Percentiles rank a stretch among this genome's conserved stretches.
Conservation (phyloP, 2,888 invertebrate species). For the Cheilosia impressa region DNA sequence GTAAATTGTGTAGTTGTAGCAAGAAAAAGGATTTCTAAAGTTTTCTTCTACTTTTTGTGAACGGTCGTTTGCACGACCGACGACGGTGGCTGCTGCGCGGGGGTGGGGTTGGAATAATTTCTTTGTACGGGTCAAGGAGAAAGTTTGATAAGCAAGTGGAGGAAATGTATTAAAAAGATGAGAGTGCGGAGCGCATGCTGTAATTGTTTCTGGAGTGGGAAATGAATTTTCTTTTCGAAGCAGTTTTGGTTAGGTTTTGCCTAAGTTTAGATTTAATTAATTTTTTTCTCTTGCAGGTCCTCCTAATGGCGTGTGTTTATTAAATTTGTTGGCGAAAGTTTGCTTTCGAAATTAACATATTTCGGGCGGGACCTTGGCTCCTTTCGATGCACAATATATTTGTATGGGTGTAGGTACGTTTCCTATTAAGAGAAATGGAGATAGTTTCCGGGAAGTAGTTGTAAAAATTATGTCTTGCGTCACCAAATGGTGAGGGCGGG, state of each 20-base stretch:
- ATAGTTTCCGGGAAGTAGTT: no score
- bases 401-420: no score
- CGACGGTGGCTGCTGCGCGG: background rate
- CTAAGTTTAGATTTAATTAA: conserved; percentile 36
- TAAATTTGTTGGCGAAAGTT: conserved; percentile 11
- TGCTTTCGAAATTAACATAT: conserved; percentile 8
- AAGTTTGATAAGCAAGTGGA: conserved; percentile 14
- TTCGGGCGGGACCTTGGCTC: background rate
- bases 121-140: conserved; percentile 34
- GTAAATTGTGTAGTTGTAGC: conserved; percentile 51
- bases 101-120: conserved; percentile 3
- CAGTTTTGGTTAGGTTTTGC: conserved; percentile 9
- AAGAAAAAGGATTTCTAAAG: conserved; percentile 50
- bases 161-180: conserved; percentile 14
- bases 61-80: no score
- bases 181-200: background rate
- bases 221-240: conserved; percentile 6
- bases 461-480: no score
- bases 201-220: conserved; percentile 8
- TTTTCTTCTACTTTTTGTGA: background rate
- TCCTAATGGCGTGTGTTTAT: conserved; percentile 4
- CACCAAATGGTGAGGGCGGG: no score
- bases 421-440: background rate
- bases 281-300: conserved; percentile 1
- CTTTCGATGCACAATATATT: background rate